Base-by-base conservation (phyloP, 2,113 vertebrate species). In the Anhinga anhinga region DNA sequence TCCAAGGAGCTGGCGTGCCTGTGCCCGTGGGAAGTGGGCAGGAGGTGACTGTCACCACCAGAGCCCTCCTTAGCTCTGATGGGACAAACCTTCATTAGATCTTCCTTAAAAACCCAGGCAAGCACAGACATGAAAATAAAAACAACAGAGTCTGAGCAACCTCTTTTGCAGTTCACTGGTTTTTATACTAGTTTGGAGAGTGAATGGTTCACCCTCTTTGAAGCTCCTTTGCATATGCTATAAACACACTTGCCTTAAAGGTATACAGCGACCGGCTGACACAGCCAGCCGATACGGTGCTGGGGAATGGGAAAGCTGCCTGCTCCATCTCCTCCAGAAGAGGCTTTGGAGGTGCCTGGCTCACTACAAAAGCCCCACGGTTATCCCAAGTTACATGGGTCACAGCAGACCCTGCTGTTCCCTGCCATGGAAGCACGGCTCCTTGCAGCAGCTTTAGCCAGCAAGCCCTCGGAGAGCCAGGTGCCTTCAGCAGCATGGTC, bases 221-320 rank as follows among this genome's bases (percentile, higher is more conserved):
- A 86, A 62, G 36, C 27, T 5, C 22, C 22, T 30, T 42, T 55
- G 53, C 25, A 29, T 2, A 23, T 3, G 3, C 29, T 32, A 27
- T 5, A 21, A 47, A 58, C 4, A 36, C 26, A 8, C 21, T 19
- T 42, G 26, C 17, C 67, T 29, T 45, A n/a, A 42, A 88, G 73
- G 32, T 12, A 16, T 2, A 38, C 1, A 3, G 26, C 1, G 4
- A 34, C 15, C 4, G 1, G 63, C 69, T 13, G 27, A 29, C 30
- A 12, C 34, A 8, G 45, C 21, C 11, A 2, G 18, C 16, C 25
- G 25, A 9, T 2, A 17, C 6, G 14, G 55, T 21, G 56, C 44
- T 15, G 71, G 27, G 32, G 14, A 49, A 23, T 1, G 0, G 22
- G 52, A 26, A 44, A 52, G 21, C 27, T 2, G 6, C 42, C 9